Evolutionary conservation across 23 tunicate genomes (phyloP), one percentile per base, ranked within the genome.

Genomic region (Phallusia fumigata): DNA sequence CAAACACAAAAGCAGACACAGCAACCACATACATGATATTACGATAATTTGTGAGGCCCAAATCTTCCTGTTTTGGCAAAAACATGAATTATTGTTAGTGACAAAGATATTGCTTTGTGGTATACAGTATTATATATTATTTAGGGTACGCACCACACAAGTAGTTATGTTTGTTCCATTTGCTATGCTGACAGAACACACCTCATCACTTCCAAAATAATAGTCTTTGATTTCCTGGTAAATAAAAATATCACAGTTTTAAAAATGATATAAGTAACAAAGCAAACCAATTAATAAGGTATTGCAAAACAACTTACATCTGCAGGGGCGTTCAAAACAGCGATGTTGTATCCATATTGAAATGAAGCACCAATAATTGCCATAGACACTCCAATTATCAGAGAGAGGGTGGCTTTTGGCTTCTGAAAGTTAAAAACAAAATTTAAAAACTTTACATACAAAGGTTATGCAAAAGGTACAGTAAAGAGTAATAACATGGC

Each of bases 321-420:
- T 40, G 99, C 96, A 35, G 99, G 99, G 22, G 95, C 97, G 86
- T 97, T 97, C 0, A 97, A 89, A 15, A 90, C 93, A 33, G 99
- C 93, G 75, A 97, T 97, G 65, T 97, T 97, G 84, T 97, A 97
- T 0, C 99, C 96, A 81, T 95, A 95, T 65, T 94, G 98, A 79
- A 94, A 94, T 0, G 98, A 86, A 26, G 98, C 83, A 30, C 98
- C 98, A 75, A 94, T 77, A 2, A 94, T 95, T 33, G 98, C 87
- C 85, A 94, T 85, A 11, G 87, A 84, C 18, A 94, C 98, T 18
- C 98, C 98, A 50, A 94, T 79, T 28, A 89, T 78, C 69, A 94
- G 79, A 19, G 98, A 82, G 74, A 82, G 73, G 19, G 98, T 94
- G 26, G 87, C 93, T 30, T 58, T 74, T 22, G 96, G 96, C 78